Percentiles rank a stretch among this genome's conserved stretches.
Conservation (phyloP, 2,113 vertebrate species). For the Microcebus ravelobensis region DNA sequence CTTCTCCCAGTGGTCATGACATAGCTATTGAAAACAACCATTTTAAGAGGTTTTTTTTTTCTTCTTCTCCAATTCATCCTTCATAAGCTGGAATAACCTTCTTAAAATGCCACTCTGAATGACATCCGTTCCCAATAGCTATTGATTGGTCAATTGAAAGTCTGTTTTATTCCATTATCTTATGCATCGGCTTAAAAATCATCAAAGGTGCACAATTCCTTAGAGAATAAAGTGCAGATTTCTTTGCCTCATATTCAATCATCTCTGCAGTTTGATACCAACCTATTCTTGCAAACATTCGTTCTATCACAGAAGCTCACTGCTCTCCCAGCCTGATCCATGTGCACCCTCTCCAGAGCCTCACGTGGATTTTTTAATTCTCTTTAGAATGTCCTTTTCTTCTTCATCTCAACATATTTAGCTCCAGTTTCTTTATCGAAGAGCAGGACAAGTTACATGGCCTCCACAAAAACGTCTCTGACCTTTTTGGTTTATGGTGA, state of each 20-base stretch:
- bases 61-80: conserved; percentile 60
- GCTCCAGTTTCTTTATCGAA: background rate
- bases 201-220: conserved; percentile 6
- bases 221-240: conserved; percentile 9
- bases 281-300: background rate
- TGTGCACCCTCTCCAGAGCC: background rate
- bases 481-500: background rate
- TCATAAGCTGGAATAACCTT: conserved; percentile 61
- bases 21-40: conserved; percentile 48
- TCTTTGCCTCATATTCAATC: background rate
- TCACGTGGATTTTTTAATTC: background rate
- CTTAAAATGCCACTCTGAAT: conserved; percentile 51
- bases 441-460: background rate
- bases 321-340: too few species aligned
- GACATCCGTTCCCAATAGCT: conserved; percentile 70
- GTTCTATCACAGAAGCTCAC: background rate
- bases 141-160: conserved; percentile 63
- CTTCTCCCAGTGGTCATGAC: conserved; percentile 4
- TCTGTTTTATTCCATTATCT: conserved; percentile 72
- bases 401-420: background rate
- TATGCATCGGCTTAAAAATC: conserved; percentile 60
- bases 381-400: background rate
- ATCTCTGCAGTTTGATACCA: background rate
- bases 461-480: background rate
- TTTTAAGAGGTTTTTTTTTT: conserved; percentile 53